Base-by-base conservation (phyloP, 30 jellyfish, hydroid and myxozoan genomes). In the Clytia hemisphaerica region DNA sequence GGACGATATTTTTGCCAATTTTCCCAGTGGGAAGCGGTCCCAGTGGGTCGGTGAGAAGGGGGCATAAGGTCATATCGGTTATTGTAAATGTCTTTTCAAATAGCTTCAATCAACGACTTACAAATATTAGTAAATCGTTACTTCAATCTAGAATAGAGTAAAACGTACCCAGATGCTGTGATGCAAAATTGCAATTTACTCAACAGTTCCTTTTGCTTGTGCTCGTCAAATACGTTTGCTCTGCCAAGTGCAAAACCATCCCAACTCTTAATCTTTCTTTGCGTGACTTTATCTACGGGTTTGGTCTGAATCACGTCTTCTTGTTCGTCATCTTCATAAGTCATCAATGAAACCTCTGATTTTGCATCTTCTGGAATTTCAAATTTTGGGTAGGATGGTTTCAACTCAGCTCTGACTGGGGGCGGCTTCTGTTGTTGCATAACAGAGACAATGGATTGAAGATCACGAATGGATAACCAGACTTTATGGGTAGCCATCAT, bases 131-230 rank as follows among this genome's bases (percentile, higher is more conserved):
- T n/a, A n/a, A n/a, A n/a, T n/a, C n/a, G n/a, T n/a, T n/a, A n/a
- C n/a, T n/a, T n/a, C n/a, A n/a, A n/a, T n/a, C n/a, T 2, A 5
- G 27, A 48, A 48, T 40, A 40, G 16, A 40, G 16, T 40, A 10
- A 10, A 60, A n/a, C 73, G 29, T 60, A 60, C 73, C 73, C 73
- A 57, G 71, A 57, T 60, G 60, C 59, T 4, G 47, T 18, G 4
- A 28, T 28, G 9, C 73, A 60, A 60, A 60, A 60, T 27, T 60
- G 73, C 25, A 60, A 40, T 60, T 60, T 60, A 28, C 19, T 60
- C 63, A 60, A 28, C 59, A 60, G 47, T 10, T 60, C 73, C 21
- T 60, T 60, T 28, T 60, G 73, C 14, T 27, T 37, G 21, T 60
- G 73, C 7, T 60, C 58, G 27, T 3, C 27, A 33, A 48, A 2